These are phyloP conservation scores for Ctenochaetus hawaiiensis DNA, from an alignment of 2,797 vertebrate genomes.

Conservation along the genomic window DNA sequence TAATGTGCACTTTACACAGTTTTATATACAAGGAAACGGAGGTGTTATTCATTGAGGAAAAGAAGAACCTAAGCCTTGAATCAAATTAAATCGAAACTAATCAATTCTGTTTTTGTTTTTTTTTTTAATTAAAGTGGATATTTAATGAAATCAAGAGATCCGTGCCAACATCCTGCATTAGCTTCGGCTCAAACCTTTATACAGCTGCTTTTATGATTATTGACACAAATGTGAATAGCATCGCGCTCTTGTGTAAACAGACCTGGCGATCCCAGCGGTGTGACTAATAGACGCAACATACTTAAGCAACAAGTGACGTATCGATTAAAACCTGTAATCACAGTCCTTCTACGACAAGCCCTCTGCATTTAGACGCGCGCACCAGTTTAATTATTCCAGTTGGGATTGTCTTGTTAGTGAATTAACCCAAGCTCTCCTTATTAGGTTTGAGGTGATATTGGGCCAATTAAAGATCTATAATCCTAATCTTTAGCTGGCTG, in stretches of 20 bases:
- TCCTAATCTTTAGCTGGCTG: constrained; percentile 50
- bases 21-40: neutral
- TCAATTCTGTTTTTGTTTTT: no score
- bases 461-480: constrained; percentile 76
- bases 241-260: neutral
- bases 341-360: constrained; percentile 33
- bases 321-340: constrained; percentile 37
- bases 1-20: neutral
- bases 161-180: neutral
- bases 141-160: neutral
- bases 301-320: constrained; percentile 37
- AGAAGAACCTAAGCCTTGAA: neutral
- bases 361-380: constrained; percentile 38
- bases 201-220: neutral
- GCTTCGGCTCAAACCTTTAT: neutral
- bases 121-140: no score
- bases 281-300: constrained; percentile 9
- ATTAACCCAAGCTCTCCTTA: constrained; percentile 64
- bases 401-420: constrained; percentile 64
- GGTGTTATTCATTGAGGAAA: neutral
- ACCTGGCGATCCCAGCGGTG: constrained; percentile 17
- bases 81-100: neutral
- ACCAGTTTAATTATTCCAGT: constrained; percentile 55
- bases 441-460: constrained; percentile 57
- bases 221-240: neutral